phyloP scores from a whole-genome alignment of 2,113 vertebrate species.

The Castor canadensis region DNA sequence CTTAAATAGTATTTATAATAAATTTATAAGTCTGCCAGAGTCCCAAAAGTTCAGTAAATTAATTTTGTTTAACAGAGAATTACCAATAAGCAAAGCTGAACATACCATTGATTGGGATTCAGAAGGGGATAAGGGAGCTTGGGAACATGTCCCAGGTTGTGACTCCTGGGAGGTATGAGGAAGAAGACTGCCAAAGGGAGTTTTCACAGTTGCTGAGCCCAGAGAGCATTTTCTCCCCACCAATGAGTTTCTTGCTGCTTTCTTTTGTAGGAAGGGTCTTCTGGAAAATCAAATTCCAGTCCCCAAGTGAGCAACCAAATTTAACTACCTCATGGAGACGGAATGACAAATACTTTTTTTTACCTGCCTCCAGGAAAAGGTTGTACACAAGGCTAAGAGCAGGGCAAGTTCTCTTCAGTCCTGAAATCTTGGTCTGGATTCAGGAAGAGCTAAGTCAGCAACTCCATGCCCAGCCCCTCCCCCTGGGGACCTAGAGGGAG shows the following conservation, averaged over 20 bases:
- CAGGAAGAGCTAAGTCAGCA: slow-evolving; percentile 45
- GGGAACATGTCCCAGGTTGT: too few relatives aligned
- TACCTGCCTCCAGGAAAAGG: not conserved
- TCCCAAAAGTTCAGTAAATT: not conserved
- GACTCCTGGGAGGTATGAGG: not conserved
- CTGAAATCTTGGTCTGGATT: slow-evolving; percentile 31
- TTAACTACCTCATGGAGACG: not conserved
- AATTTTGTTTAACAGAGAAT: not conserved
- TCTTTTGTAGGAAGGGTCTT: not conserved
- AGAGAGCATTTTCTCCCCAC: not conserved
- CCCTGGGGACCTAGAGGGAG: slow-evolving; percentile 46
- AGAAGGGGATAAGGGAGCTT: not conserved
- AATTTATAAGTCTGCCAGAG: not conserved
- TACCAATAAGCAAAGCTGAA: not conserved
- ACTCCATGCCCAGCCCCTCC: not conserved
- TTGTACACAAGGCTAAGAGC: not conserved
- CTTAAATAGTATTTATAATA: not conserved
- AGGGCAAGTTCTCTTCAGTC: not conserved
- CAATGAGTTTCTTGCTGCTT: not conserved
- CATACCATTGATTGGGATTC: not conserved
- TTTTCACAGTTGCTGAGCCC: not conserved
- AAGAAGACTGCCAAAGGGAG: not conserved
- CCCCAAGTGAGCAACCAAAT: not conserved
- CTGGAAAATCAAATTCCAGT: not conserved
- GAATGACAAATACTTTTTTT: not conserved